phyloP scores from a whole-genome alignment of 2,888 invertebrate species.

The Yponomeuta sedellus region DNA sequence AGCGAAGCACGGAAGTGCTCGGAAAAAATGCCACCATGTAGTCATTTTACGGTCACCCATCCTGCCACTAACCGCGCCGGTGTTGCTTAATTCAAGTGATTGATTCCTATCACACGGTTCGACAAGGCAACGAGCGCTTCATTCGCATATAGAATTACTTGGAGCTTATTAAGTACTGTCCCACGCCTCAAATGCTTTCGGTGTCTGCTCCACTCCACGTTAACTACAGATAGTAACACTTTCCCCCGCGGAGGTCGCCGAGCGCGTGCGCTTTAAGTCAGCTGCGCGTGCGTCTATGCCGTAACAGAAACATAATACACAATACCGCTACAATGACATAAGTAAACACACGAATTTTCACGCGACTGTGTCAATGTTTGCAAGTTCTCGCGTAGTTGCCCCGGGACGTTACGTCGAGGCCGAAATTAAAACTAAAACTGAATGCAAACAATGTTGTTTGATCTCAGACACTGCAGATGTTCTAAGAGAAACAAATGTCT shows the following conservation, averaged over 20 bases:
- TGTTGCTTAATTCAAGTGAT: too few relatives aligned
- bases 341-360: constrained; percentile 5
- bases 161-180: not conserved
- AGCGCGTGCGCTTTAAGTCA: constrained; percentile 34
- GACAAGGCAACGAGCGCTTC: too few relatives aligned
- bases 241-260: constrained; percentile 60
- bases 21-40: too few relatives aligned
- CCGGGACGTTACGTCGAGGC: not conserved
- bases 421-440: not conserved
- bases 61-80: too few relatives aligned
- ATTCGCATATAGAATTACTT: not conserved
- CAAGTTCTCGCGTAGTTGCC: not conserved
- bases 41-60: too few relatives aligned
- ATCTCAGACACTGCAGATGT: not conserved
- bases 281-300: constrained; percentile 36
- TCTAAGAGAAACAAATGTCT: not conserved
- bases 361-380: constrained; percentile 1
- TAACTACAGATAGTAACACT: constrained; percentile 42
- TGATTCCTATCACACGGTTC: too few relatives aligned
- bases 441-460: not conserved
- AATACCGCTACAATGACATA: constrained; percentile 2
- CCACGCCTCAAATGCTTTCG: not conserved
- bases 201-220: not conserved
- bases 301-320: constrained; percentile 25
- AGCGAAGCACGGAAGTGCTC: too few relatives aligned